phyloP scores from a whole-genome alignment of 2,797 vertebrate genomes.

The Hippoglossus hippoglossus region DNA sequence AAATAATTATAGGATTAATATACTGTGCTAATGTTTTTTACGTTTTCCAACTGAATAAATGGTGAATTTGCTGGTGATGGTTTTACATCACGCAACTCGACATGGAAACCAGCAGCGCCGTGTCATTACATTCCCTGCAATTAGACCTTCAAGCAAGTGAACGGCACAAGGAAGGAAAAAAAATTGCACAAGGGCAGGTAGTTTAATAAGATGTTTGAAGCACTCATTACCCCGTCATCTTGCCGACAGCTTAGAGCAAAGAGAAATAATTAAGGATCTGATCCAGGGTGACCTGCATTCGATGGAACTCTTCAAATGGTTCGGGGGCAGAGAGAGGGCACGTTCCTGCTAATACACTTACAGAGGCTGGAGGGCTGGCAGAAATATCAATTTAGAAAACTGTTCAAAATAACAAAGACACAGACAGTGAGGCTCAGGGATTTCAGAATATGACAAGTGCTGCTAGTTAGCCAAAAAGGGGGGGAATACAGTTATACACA shows the following conservation, averaged over 20 bases:
- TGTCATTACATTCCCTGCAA: background rate
- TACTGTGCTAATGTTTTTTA: no score
- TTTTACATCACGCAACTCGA: background rate
- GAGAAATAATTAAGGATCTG: constrained; percentile 67
- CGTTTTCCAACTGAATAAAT: no score
- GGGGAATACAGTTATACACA: background rate
- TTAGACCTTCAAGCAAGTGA: background rate
- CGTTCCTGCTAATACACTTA: constrained; percentile 39
- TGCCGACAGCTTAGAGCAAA: constrained; percentile 53
- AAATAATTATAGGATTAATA: no score
- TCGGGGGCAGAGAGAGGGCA: constrained; percentile 48
- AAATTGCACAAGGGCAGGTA: constrained; percentile 7
- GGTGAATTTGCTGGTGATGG: no score
- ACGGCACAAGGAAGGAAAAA: background rate
- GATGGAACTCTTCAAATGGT: constrained; percentile 54
- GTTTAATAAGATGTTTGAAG: constrained; percentile 32
- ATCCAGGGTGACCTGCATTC: constrained; percentile 63
- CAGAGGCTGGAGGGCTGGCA: constrained; percentile 20
- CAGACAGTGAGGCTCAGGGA: background rate
- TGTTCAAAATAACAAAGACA: constrained; percentile 26
- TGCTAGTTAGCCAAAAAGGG: background rate
- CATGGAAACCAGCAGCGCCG: background rate
- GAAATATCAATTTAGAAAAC: constrained; percentile 38
- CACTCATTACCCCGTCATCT: constrained; percentile 32
- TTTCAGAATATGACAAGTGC: constrained; percentile 3